A percentile compares a stretch with the other conserved stretches of the same genome.
Evolutionary conservation across 1,140 invertebrate species (phyloP).

Genomic region (Trialeurodes vaporariorum): DNA sequence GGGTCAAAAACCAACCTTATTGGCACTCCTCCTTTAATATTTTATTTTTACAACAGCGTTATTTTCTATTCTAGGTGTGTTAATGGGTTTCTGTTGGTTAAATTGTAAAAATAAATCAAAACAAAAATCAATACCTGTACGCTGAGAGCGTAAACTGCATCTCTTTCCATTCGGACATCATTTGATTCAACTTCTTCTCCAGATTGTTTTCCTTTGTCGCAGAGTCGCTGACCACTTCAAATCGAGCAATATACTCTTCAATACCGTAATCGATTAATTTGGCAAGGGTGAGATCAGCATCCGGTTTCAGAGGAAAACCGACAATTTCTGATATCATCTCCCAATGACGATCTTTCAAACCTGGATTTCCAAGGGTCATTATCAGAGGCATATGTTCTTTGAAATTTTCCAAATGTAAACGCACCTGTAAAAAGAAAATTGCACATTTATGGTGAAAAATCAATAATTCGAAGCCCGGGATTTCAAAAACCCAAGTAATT

Average conservation of each 20-base stretch:
- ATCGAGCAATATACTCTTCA: conserved; percentile 79
- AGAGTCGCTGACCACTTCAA: conserved; percentile 85
- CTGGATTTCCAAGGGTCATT: conserved; percentile 85
- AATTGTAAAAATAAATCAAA: no score
- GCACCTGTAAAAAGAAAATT: conserved; percentile 36
- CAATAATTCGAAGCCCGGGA: no score
- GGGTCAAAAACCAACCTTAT: no score
- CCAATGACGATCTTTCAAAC: conserved; percentile 87
- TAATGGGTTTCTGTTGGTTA: no score
- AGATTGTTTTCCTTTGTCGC: conserved; percentile 91
- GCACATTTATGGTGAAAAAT: no score
- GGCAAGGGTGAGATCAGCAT: conserved; percentile 68
- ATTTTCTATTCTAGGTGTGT: no score
- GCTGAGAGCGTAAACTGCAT: conserved; percentile 66
- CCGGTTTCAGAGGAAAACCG: conserved; percentile 80
- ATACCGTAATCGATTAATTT: conserved; percentile 90
- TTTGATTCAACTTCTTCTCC: conserved; percentile 78
- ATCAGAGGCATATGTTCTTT: conserved; percentile 82
- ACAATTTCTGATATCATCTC: conserved; percentile 91
- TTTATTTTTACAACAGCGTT: no score
- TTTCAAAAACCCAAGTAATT: no score
- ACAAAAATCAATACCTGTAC: conserved; percentile 36
- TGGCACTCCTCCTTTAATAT: no score
- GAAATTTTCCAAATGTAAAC: conserved; percentile 75
- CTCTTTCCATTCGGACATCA: conserved; percentile 86